Evolutionary conservation across 2,797 vertebrate species (phyloP), one percentile per base, ranked within the genome.

Genomic region (Malacoraja senta): DNA sequence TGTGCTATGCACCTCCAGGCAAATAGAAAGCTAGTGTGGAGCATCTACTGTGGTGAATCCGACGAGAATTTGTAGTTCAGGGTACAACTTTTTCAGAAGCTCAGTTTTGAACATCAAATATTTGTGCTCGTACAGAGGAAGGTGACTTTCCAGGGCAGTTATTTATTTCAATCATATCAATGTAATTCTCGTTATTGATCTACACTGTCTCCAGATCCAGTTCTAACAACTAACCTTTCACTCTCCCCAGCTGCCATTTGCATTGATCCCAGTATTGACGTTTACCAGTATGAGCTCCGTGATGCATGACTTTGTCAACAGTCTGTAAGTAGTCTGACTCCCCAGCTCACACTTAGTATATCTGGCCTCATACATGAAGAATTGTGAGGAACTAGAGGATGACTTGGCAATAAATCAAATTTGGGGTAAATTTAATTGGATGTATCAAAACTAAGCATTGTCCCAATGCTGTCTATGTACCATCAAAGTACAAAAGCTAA

Each of bases 231-330:
- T 76, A 12, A n/a, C 24, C 44, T 93, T 74, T 58, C 68, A 53
- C 32, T 74, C 71, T 74, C 72, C 72, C 10, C 68, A 92, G 90
- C 90, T 92, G 35, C 90, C 90, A 8, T 92, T 92, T 92, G 90
- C 90, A 32, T 53, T 92, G 65, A 76, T 92, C 71, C 90, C 90
- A 35, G 26, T 92, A 76, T 92, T 92, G 71, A 92, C 90, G 35
- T 92, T 92, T n/a, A 92, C 90, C 24, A 92, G 90, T 53, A 72
- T 92, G 90, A 53, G 1, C 24, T 92, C 90, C 53, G 1, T 92
- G 7, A 92, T 92, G 90, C 38, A 92, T 8, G 71, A 76, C 21
- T 92, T 92, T 44, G 38, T 26, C 38, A 92, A 92, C n/a, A 38
- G 90, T 13, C 68, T 92, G 90, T 92, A 74, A 92, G 90, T 92